Conservation (phyloP, 2,113 vertebrate genomes). For the Sigmodon hispidus region DNA sequence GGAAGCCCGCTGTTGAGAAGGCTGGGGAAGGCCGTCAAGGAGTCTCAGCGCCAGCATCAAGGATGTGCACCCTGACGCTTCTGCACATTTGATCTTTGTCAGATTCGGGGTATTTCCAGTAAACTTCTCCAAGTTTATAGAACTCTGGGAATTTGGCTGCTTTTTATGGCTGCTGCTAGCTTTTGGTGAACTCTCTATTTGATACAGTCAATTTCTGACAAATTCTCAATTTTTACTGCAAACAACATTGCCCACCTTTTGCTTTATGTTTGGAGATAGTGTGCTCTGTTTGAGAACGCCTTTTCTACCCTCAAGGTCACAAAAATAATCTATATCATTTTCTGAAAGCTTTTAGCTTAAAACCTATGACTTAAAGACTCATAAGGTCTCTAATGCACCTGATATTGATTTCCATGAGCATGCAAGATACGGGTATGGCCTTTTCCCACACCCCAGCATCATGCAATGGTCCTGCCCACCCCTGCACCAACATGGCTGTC, state of each 20-base stretch:
- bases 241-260: neutral
- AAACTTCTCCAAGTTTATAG: neutral
- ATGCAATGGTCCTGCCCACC: neutral
- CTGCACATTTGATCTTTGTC: neutral
- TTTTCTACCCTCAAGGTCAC: neutral
- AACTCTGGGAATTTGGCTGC: neutral
- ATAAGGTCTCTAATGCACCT: conserved; percentile 16
- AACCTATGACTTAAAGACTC: neutral
- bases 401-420: neutral
- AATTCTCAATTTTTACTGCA: neutral
- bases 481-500: neutral
- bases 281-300: neutral
- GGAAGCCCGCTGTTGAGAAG: neutral
- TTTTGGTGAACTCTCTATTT: conserved; percentile 5
- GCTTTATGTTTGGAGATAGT: neutral
- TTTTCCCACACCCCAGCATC: neutral
- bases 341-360: conserved; percentile 39
- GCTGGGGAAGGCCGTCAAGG: neutral
- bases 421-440: neutral
- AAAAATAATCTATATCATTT: conserved; percentile 49
- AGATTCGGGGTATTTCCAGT: neutral
- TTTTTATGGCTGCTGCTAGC: neutral
- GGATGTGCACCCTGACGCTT: neutral
- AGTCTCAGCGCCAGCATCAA: neutral
- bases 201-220: neutral